Conservation (phyloP, 2,888 invertebrate species). For the Cephus nigrinus region DNA sequence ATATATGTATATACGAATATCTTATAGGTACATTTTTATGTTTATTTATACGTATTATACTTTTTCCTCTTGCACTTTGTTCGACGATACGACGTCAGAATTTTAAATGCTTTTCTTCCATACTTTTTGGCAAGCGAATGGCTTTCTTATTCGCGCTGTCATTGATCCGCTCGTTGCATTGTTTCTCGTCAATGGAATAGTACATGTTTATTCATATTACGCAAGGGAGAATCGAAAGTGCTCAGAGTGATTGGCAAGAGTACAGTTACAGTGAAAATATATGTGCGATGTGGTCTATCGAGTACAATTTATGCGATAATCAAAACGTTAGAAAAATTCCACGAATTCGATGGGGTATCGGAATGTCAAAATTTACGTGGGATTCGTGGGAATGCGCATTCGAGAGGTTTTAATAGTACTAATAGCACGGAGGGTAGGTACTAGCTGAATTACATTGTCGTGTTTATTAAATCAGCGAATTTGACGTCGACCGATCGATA, state of each 20-base stretch:
- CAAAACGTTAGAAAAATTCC: neutral
- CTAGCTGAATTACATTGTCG: neutral
- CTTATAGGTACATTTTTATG: neutral
- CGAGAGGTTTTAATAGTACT: neutral
- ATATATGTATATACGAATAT: neutral
- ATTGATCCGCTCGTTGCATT: neutral
- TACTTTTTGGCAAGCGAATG: neutral
- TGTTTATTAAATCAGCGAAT: neutral
- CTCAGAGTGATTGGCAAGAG: neutral
- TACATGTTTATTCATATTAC: neutral
- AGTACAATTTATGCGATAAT: neutral
- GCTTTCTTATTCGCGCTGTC: neutral
- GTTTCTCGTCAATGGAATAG: neutral
- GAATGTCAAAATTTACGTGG: neutral
- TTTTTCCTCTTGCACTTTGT: neutral
- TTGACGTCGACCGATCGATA: neutral
- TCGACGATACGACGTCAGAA: neutral
- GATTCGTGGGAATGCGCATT: neutral
- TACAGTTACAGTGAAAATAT: neutral
- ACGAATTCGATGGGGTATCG: neutral
- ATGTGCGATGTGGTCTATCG: neutral
- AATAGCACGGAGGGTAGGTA: neutral
- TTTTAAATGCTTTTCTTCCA: neutral
- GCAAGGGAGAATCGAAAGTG: neutral
- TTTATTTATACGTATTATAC: neutral